phyloP scores from a whole-genome alignment of 2,797 vertebrate genomes.

The Salarias fasciatus region DNA sequence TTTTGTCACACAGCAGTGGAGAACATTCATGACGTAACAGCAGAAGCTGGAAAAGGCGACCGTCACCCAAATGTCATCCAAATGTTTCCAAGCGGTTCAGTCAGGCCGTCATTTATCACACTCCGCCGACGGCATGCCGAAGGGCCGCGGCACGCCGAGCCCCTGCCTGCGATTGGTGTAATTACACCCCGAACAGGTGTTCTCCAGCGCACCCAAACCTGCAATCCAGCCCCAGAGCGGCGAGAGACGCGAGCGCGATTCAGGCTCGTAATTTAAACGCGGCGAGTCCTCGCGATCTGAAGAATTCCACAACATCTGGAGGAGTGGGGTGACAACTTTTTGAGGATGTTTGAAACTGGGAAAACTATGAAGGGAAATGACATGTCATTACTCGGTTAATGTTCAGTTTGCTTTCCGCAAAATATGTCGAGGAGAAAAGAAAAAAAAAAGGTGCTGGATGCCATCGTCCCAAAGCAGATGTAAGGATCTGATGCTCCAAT shows the following conservation, averaged over 20 bases:
- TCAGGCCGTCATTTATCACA: constrained; percentile 62
- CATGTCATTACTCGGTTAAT: constrained; percentile 76
- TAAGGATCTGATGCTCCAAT: constrained; percentile 56
- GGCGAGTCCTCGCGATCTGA: constrained; percentile 67
- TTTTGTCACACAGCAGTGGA: too few species aligned
- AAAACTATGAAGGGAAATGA: constrained; percentile 70
- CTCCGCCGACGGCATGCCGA: constrained; percentile 68
- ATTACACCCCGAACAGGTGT: constrained; percentile 84
- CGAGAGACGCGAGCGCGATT: constrained; percentile 57
- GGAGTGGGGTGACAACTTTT: constrained; percentile 41
- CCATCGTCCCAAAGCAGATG: constrained; percentile 64
- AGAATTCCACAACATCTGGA: constrained; percentile 84
- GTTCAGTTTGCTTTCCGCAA: constrained; percentile 51
- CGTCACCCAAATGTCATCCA: constrained; percentile 37
- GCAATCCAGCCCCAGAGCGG: constrained; percentile 74
- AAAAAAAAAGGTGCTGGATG: constrained; percentile 30
- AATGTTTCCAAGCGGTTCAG: constrained; percentile 34
- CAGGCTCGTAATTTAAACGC: constrained; percentile 77
- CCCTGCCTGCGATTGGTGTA: constrained; percentile 68
- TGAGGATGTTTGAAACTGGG: constrained; percentile 61
- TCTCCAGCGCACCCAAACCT: constrained; percentile 73
- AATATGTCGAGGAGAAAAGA: constrained; percentile 6
- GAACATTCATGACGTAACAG: constrained; percentile 25
- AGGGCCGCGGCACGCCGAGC: constrained; percentile 54
- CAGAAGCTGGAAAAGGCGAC: constrained; percentile 15